A percentile compares a stretch with the other conserved stretches of the same genome.
phyloP scores from a whole-genome alignment of 1,140 invertebrate species.

The Leguminivora glycinivorella region DNA sequence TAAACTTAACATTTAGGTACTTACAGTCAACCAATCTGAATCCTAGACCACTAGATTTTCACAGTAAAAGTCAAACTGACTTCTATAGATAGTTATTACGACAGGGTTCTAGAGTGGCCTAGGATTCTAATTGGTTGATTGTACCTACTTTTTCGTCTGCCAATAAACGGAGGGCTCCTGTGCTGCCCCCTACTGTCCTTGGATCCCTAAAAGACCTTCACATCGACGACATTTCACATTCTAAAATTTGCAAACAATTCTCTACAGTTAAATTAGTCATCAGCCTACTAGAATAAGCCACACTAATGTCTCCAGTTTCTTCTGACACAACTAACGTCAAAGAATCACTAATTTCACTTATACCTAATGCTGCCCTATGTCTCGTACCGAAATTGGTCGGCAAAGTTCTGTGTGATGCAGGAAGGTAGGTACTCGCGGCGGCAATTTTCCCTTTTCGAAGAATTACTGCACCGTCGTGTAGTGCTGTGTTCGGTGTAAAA shows the following conservation, averaged over 20 bases:
- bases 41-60: no score
- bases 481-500: constrained; percentile 21
- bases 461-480: constrained; percentile 30
- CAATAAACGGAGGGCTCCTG: no score
- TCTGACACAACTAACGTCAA: constrained; percentile 28
- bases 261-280: neutral
- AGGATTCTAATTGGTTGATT: no score
- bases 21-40: no score
- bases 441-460: constrained; percentile 15
- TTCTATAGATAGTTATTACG: no score
- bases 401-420: neutral
- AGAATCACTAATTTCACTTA: constrained; percentile 28
- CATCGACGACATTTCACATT: constrained; percentile 10
- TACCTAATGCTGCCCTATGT: constrained; percentile 27
- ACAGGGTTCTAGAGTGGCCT: no score
- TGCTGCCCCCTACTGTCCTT: no score
- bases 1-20: no score
- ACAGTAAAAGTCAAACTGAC: no score
- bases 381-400: constrained; percentile 16
- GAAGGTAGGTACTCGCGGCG: constrained; percentile 7
- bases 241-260: constrained; percentile 2
- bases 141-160: no score
- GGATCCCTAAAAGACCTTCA: no score
- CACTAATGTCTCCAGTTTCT: constrained; percentile 22
- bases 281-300: neutral